A percentile compares a stretch with the other conserved stretches of the same genome.
Evolutionary conservation across 2,888 invertebrate genomes (phyloP).

Genomic region (Cheilosia soror): DNA sequence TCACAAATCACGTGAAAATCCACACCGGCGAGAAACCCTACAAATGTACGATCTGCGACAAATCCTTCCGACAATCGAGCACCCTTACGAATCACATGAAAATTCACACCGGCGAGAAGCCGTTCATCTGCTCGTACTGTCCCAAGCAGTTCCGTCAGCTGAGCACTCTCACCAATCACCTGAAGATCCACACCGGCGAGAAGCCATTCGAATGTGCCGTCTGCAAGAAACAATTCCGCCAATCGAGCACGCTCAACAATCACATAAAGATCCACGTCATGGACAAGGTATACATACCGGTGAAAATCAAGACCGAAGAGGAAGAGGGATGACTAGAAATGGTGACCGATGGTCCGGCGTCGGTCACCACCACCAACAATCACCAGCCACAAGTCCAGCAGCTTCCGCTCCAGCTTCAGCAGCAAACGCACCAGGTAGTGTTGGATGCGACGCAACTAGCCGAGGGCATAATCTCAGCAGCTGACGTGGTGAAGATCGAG

Average conservation of each 20-base stretch:
- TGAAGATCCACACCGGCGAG: constrained; percentile 84
- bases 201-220: constrained; percentile 84
- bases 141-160: constrained; percentile 84
- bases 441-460: constrained; percentile 68
- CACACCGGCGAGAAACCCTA: constrained; percentile 84
- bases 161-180: constrained; percentile 84
- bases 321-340: constrained; percentile 84
- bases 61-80: constrained; percentile 84
- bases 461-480: constrained; percentile 72
- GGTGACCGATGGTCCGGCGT: constrained; percentile 80
- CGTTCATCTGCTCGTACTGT: constrained; percentile 83
- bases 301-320: constrained; percentile 83
- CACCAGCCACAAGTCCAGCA: constrained; percentile 71
- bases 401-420: constrained; percentile 58
- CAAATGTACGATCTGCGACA: constrained; percentile 84
- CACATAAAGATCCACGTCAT: constrained; percentile 84
- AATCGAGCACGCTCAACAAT: constrained; percentile 84
- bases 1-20: constrained; percentile 84
- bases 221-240: constrained; percentile 84
- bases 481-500: constrained; percentile 73
- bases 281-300: constrained; percentile 84
- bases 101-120: constrained; percentile 84
- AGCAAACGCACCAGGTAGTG: constrained; percentile 64
- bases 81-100: constrained; percentile 84
- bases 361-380: constrained; percentile 69